Evolutionary conservation across 2,797 vertebrate genomes (phyloP).

Genomic region (Falco rusticolus): DNA sequence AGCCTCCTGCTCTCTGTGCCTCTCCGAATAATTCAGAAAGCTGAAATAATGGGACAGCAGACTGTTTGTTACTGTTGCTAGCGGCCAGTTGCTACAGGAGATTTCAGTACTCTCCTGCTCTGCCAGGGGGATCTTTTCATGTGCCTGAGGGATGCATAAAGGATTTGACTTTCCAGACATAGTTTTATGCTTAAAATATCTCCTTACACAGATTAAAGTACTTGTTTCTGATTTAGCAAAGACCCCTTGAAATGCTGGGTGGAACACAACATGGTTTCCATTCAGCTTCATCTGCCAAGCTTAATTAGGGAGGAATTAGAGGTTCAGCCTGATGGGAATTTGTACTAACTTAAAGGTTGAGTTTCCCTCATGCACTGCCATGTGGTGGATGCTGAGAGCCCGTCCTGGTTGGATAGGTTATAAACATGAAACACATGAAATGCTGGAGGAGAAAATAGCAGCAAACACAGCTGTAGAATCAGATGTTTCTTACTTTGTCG

Average conservation of each 20-base stretch:
- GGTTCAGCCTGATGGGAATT: background rate
- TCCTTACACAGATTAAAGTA: conserved; percentile 49
- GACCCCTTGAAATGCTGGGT: background rate
- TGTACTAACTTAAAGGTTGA: background rate
- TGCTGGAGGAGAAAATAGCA: background rate
- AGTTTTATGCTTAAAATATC: conserved; percentile 27
- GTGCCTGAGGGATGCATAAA: conserved; percentile 18
- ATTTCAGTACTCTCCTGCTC: background rate
- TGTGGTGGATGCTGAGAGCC: background rate
- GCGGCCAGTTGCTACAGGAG: conserved; percentile 22
- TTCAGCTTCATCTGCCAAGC: conserved; percentile 31
- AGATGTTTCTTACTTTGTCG: background rate
- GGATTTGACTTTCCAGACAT: conserved; percentile 30
- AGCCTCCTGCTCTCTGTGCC: background rate
- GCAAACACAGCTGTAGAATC: background rate
- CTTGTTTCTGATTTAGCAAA: conserved; percentile 36
- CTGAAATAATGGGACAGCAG: background rate
- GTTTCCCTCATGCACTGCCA: background rate
- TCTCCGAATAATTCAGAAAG: background rate
- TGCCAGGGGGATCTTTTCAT: background rate
- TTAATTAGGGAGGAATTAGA: conserved; percentile 44
- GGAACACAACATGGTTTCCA: conserved; percentile 3
- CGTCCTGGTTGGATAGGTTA: background rate
- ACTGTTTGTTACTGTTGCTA: conserved; percentile 29
- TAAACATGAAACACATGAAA: background rate